A percentile compares a stretch with the other conserved stretches of the same genome.
phyloP scores from a whole-genome alignment of 2,113 vertebrate species.

The Glaucidium brasilianum region DNA sequence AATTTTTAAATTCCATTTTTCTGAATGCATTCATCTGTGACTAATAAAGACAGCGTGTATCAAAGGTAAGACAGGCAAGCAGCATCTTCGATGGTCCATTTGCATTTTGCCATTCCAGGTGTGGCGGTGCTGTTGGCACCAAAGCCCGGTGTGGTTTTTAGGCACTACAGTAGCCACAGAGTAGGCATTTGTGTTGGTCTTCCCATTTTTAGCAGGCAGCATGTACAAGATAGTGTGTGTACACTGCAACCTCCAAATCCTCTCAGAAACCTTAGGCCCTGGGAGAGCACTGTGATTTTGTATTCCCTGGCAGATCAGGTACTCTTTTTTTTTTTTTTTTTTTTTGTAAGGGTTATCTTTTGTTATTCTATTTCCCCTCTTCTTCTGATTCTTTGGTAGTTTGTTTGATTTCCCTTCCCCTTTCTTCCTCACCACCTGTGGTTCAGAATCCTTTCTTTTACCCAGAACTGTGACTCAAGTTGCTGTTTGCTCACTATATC shows the following conservation, averaged over 20 bases:
- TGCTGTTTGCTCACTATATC: not conserved
- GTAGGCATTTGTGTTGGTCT: not conserved
- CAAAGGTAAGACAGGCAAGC: not conserved
- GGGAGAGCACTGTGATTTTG: not conserved
- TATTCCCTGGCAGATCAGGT: not conserved
- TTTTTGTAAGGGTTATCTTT: not conserved
- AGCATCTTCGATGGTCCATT: not conserved
- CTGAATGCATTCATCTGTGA: not conserved
- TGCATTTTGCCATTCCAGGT: not conserved
- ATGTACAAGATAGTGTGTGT: fast-evolving
- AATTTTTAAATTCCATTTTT: not conserved
- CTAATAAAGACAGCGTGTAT: not conserved
- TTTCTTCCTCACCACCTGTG: not conserved
- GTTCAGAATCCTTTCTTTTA: not conserved
- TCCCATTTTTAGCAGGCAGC: not conserved
- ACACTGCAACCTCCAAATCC: not conserved
- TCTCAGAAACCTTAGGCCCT: not conserved
- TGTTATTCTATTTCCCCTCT: not conserved
- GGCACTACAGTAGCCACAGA: not conserved
- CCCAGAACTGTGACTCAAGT: not conserved
- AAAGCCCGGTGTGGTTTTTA: not conserved
- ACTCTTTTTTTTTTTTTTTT: not conserved
- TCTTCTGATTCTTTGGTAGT: not conserved
- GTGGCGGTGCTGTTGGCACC: not conserved
- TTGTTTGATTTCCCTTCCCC: not conserved